Evolutionary conservation across 2,113 vertebrate genomes (phyloP).

Genomic region (Falcunculus frontatus): DNA sequence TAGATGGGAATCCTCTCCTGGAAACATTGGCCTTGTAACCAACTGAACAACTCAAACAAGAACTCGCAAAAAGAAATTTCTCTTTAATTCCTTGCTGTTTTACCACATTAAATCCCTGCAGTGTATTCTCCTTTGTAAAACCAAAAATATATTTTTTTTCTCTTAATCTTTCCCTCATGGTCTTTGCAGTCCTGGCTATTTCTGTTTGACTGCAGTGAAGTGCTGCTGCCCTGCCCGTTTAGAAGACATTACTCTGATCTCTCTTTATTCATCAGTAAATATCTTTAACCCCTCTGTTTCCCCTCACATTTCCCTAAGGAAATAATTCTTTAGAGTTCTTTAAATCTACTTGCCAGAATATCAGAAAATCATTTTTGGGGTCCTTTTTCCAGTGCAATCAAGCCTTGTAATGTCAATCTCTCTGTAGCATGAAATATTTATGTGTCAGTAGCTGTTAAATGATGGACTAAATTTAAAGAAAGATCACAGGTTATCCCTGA

Average conservation of each 20-base stretch:
- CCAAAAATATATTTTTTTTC: neutral
- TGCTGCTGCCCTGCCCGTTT: neutral
- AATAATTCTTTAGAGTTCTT: neutral
- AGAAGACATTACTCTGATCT: neutral
- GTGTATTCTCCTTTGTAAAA: neutral
- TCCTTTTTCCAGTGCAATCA: neutral
- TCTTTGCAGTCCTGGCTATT: neutral
- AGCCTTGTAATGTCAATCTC: neutral
- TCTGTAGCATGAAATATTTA: neutral
- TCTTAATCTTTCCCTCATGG: neutral
- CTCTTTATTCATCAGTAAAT: neutral
- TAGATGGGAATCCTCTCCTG: neutral
- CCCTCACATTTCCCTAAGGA: neutral
- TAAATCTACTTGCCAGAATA: neutral
- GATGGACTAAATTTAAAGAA: neutral
- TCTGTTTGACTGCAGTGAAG: neutral
- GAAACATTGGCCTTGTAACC: neutral
- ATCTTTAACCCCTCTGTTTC: neutral
- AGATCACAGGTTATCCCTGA: fast-evolving
- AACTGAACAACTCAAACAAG: neutral
- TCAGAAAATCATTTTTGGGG: neutral
- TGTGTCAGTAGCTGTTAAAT: neutral
- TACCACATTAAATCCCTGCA: neutral
- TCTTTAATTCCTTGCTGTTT: neutral
- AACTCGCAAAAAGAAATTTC: neutral